Percentiles rank a stretch among this genome's conserved stretches.
Evolutionary conservation across 2,888 invertebrate species (phyloP).

Genomic region (Sisyra terminalis): DNA sequence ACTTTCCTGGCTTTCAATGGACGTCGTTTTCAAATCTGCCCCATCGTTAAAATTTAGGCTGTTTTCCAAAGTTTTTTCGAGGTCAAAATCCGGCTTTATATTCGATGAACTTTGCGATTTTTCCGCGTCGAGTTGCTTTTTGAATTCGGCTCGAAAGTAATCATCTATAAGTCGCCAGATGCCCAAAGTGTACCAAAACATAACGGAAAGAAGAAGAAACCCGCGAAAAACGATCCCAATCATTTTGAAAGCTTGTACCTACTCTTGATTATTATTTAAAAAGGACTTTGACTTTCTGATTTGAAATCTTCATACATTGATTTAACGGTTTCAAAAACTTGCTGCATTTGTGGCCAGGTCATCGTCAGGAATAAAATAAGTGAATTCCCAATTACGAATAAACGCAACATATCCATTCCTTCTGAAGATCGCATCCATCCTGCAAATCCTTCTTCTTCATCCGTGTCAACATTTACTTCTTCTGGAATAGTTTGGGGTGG

Average conservation of each 20-base stretch:
- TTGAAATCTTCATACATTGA: constrained; percentile 20
- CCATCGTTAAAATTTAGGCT: too few species aligned
- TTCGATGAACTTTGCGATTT: too few species aligned
- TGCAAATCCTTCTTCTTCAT: constrained; percentile 19
- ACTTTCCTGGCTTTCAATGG: too few species aligned
- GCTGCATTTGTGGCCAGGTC: constrained; percentile 55
- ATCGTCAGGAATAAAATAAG: constrained; percentile 52
- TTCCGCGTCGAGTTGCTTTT: too few species aligned
- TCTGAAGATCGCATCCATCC: constrained; percentile 34
- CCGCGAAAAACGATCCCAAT: constrained; percentile 44
- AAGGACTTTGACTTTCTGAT: neutral
- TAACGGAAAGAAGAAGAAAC: constrained; percentile 44
- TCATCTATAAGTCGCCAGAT: constrained; percentile 57
- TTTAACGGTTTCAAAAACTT: constrained; percentile 30
- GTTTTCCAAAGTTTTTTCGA: too few species aligned
- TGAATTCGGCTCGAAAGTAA: constrained; percentile 37
- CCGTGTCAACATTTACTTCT: constrained; percentile 15
- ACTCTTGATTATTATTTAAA: too few species aligned
- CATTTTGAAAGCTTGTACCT: constrained; percentile 37
- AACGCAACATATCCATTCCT: constrained; percentile 57
- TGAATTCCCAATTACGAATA: constrained; percentile 67
- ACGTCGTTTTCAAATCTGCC: too few species aligned
- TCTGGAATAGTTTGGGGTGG: constrained; percentile 10
- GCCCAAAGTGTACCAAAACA: constrained; percentile 53
- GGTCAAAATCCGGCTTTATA: too few species aligned